Evolutionary conservation across 2,113 vertebrate genomes (phyloP), one percentile per base, ranked within the genome.

Genomic region (Tonatia bakeri): DNA sequence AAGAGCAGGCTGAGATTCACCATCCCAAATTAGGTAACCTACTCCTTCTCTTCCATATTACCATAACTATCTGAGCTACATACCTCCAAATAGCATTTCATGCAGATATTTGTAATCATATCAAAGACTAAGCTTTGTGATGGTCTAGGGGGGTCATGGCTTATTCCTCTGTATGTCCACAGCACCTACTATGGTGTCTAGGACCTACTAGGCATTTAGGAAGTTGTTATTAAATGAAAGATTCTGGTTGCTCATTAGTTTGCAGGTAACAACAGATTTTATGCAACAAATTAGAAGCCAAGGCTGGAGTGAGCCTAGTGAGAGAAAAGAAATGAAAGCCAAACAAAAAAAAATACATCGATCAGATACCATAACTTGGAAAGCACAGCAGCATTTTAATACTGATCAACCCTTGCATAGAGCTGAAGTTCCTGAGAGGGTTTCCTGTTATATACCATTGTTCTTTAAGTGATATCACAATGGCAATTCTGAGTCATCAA

Each of bases 191-290:
- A 6, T 3, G 6, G 14, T 64, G 54, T 82, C 47, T 77, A 59
- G 76, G 65, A 84, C 45, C 81, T 80, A 89, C n/a, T 45, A 95
- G 72, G 26, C 69, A 65, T 50, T 76, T 76, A 38, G 36, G 65
- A 92, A 95, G 87, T 95, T 88, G 28, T 45, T 65, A 70, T 81
- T 43, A 94, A 92, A 56, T 92, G 13, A 92, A 94, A 87, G n/a
- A 86, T 17, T 33, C 31, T 93, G 28, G 5, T 89, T 77, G 13
- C 28, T 93, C 81, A 52, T 91, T 40, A 79, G 43, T 83, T 90
- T 87, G 56, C 16, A 50, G n/a, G 92, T 72, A 90, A 73, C 84
- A 79, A 28, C 54, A 92, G 56, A 83, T 84, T 90, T 90, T 83
- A 90, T 38, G 38, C 79, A 94, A 87, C 43, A 77, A 87, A 95